A percentile compares a stretch with the other conserved stretches of the same genome.
Evolutionary conservation across 2,888 invertebrate species (phyloP).

Genomic region (Opisthograptis luteolata): DNA sequence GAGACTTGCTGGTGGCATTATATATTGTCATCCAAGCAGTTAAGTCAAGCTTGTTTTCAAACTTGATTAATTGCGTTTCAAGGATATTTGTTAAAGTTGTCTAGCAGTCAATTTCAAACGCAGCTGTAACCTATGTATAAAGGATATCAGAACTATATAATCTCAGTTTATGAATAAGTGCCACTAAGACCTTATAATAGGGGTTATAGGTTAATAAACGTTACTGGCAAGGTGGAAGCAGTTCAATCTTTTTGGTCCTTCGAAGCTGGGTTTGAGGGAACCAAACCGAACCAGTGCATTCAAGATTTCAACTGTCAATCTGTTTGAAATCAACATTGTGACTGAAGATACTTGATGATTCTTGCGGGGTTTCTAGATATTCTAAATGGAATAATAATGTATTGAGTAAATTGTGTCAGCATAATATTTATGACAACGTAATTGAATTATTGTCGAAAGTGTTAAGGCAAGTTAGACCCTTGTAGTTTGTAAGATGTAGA

Average conservation of each 20-base stretch:
- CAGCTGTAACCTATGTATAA: too few relatives aligned
- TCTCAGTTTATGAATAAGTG: not conserved
- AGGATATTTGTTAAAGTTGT: too few relatives aligned
- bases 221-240: not conserved
- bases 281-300: not conserved
- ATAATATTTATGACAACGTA: not conserved
- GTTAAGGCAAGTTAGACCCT: slow-evolving; percentile 3
- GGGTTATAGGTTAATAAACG: not conserved
- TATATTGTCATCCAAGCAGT: too few relatives aligned
- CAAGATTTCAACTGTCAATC: not conserved
- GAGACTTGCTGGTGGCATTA: too few relatives aligned
- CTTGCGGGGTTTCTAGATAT: not conserved
- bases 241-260: not conserved
- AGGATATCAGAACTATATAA: too few relatives aligned
- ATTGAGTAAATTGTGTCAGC: too few relatives aligned
- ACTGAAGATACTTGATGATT: not conserved
- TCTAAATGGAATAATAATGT: too few relatives aligned
- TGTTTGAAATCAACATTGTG: not conserved
- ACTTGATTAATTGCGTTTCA: too few relatives aligned
- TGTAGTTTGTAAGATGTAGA: slow-evolving; percentile 15
- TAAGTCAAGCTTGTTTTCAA: too few relatives aligned
- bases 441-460: not conserved
- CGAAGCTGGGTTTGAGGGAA: not conserved
- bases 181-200: not conserved
- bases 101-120: slow-evolving; percentile 1